A percentile compares a stretch with the other conserved stretches of the same genome.
Conservation (phyloP, 2,113 vertebrate species). For the Oceanites oceanicus region DNA sequence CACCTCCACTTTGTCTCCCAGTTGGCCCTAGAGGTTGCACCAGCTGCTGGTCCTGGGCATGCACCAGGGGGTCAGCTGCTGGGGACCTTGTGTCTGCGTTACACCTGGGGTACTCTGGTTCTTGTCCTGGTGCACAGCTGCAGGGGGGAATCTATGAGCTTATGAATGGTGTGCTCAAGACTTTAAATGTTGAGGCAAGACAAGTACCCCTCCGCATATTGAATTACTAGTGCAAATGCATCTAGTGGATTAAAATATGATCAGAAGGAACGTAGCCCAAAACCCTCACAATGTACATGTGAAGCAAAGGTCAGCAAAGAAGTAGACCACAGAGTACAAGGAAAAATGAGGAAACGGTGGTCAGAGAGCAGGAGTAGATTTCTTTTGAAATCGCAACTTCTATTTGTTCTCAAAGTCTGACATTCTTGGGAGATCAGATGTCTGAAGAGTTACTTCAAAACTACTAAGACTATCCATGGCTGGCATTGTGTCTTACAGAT, state of each 20-base stretch:
- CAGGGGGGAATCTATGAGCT: background rate
- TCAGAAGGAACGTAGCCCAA: background rate
- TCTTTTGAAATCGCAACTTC: background rate
- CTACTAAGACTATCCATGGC: background rate
- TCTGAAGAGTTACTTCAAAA: background rate
- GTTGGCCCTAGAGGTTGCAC: background rate
- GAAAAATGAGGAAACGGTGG: background rate
- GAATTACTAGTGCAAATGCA: background rate
- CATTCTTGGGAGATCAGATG: background rate
- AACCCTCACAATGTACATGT: background rate
- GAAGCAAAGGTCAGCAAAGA: background rate
- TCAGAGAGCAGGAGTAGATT: background rate
- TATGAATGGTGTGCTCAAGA: background rate
- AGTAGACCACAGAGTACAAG: background rate
- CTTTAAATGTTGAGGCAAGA: background rate
- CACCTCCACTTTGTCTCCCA: background rate
- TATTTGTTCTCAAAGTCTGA: background rate
- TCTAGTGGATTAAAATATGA: background rate
- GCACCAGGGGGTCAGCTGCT: background rate
- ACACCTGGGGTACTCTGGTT: background rate
- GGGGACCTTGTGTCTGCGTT: background rate
- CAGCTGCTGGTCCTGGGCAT: background rate
- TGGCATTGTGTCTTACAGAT: background rate
- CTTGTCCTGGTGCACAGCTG: background rate
- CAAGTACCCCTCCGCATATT: background rate